These are phyloP conservation scores for Halocynthia aurantium DNA, from an alignment of 23 tunicate genomes.

Conservation along the genomic window DNA sequence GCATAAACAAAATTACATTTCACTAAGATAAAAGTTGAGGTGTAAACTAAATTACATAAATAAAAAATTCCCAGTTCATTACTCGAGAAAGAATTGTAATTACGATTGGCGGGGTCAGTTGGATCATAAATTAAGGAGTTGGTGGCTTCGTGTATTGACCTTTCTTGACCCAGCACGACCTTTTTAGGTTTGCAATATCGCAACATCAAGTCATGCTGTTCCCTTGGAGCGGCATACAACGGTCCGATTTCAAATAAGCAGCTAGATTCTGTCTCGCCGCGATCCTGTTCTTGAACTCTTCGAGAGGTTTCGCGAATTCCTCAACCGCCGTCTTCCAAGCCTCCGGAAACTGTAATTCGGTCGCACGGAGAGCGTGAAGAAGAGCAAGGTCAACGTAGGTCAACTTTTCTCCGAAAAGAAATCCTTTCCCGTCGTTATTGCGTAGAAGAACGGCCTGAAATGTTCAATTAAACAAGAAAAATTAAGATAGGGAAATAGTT, in stretches of 20 bases:
- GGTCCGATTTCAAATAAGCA: conserved; percentile 19
- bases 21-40: no score
- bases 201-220: conserved; percentile 14
- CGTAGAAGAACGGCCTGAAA: conserved; percentile 10
- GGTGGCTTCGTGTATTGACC: no score
- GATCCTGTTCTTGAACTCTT: conserved; percentile 3
- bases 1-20: no score
- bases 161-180: no score
- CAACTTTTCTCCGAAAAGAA: conserved; percentile 17
- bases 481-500: no score
- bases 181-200: no score
- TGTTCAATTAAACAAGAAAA: background rate
- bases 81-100: no score
- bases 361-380: conserved; percentile 12
- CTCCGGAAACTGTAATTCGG: conserved; percentile 8
- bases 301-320: conserved; percentile 13
- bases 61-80: no score
- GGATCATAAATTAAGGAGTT: no score
- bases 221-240: conserved; percentile 1
- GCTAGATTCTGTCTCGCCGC: conserved; percentile 13
- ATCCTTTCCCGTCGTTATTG: conserved; percentile 22
- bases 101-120: no score
- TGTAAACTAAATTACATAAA: no score
- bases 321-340: conserved; percentile 1
- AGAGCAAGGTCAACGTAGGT: conserved; percentile 21